Evolutionary conservation across 2,888 invertebrate species (phyloP), one percentile per base, ranked within the genome.

Genomic region (Eupeodes luniger): DNA sequence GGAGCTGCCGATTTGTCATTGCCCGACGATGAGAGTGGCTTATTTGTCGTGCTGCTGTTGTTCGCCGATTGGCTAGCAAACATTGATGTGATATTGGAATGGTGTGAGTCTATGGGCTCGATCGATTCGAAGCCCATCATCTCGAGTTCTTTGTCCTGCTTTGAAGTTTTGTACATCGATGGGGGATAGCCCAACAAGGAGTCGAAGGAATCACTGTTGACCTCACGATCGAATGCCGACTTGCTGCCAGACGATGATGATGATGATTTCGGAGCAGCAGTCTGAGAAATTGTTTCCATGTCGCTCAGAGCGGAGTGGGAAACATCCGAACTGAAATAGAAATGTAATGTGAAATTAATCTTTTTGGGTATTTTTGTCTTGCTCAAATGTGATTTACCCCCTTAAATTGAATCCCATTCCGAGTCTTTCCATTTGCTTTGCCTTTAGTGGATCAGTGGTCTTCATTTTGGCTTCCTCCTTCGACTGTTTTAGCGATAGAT

Each of bases 271-370:
- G 93, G 91, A 1, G 94, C 93, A 10, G 95, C 93, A 92, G 98
- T 97, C 94, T 99, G 99, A 92, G 98, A 96, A 91, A 99, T 98
- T 34, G 95, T 95, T 92, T 97, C 96, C 98, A 99, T 99, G 93
- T 98, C 98, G 80, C 96, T 96, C 77, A 97, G 92, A 12, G 98
- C 98, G 12, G 98, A 98, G 94, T 98, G 98, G 89, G 96, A 97
- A 12, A 96, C 95, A 72, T 95, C 96, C 90, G 91, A 91, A 27
- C 92, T 91, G 49, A 5, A 66, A 66, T 36, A 27, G 0, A n/a
- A 59, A 59, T 40, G 27, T 27, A 59, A 14, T 6, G 4, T 40
- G 40, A 40, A 40, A 5, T 27, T 3, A 40, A 40, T 40, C 40
- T 40, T 9, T 40, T 40, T 40, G 40, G 40, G 9, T 40, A 40